Evolutionary conservation across 2,797 vertebrate species (phyloP).

Genomic region (Hypotaenidia philippensis): DNA sequence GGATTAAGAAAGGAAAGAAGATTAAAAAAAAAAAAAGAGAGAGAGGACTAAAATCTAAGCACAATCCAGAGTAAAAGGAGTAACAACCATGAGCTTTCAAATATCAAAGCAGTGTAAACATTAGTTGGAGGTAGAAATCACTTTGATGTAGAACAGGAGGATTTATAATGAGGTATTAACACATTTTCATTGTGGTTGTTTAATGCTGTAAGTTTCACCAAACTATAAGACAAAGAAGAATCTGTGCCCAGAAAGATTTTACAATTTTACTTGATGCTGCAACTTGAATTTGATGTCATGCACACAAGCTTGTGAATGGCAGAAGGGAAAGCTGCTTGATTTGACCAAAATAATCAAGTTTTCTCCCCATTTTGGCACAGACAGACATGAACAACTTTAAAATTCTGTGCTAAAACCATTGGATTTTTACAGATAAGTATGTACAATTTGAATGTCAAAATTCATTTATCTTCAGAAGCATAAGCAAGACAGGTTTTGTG

Average conservation of each 20-base stretch:
- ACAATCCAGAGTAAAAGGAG: background rate
- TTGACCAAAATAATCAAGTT: background rate
- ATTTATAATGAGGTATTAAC: background rate
- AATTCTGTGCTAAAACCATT: background rate
- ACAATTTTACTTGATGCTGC: background rate
- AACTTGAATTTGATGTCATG: background rate
- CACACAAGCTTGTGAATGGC: background rate
- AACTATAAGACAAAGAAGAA: background rate
- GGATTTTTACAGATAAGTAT: background rate
- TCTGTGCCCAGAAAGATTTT: background rate
- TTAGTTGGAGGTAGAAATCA: background rate
- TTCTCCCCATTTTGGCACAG: background rate
- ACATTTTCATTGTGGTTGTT: background rate
- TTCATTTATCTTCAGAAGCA: background rate
- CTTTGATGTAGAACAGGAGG: background rate
- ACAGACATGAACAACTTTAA: background rate
- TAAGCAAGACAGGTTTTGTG: background rate
- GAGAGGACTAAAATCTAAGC: background rate
- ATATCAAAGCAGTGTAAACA: background rate
- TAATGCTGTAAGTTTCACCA: background rate
- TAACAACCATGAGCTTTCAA: background rate
- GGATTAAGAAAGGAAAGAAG: slow-evolving; percentile 38
- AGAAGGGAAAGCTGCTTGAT: background rate
- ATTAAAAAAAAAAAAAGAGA: background rate
- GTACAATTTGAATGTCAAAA: background rate